These are phyloP conservation scores for Stenodema calcarata DNA, from an alignment of 2,888 invertebrate genomes.

Conservation along the genomic window DNA sequence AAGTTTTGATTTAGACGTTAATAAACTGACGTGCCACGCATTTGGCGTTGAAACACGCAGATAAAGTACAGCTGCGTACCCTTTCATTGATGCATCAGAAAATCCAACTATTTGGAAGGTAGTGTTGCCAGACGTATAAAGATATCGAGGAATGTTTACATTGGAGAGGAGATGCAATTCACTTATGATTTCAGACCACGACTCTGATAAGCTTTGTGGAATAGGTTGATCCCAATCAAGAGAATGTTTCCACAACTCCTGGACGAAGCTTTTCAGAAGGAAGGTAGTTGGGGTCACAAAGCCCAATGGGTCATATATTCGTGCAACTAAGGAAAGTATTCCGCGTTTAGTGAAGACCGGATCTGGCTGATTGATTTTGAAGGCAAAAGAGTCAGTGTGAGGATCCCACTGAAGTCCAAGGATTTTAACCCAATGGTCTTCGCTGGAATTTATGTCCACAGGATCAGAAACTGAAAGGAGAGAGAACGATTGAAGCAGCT, in stretches of 20 bases:
- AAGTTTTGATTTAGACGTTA: neutral
- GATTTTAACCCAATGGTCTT: neutral
- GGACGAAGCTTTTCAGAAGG: neutral
- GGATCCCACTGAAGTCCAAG: neutral
- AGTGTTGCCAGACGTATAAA: neutral
- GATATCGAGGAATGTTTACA: neutral
- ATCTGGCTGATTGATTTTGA: neutral
- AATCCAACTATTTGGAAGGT: neutral
- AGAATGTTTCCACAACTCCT: neutral
- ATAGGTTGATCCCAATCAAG: neutral
- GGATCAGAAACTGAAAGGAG: too few relatives aligned
- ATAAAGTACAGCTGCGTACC: neutral
- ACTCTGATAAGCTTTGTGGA: neutral
- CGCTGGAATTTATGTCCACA: neutral
- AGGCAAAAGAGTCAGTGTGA: neutral
- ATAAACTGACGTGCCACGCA: neutral
- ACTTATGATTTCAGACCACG: neutral
- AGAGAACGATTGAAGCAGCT: too few relatives aligned
- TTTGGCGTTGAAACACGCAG: neutral
- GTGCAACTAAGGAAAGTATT: neutral
- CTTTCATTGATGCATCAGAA: too few relatives aligned
- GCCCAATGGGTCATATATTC: neutral
- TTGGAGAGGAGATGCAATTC: neutral
- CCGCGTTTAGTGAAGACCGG: neutral
- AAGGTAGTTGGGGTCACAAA: neutral